Base-by-base conservation (phyloP, 2,113 vertebrate genomes). In the Rhagologus leucostigma region DNA sequence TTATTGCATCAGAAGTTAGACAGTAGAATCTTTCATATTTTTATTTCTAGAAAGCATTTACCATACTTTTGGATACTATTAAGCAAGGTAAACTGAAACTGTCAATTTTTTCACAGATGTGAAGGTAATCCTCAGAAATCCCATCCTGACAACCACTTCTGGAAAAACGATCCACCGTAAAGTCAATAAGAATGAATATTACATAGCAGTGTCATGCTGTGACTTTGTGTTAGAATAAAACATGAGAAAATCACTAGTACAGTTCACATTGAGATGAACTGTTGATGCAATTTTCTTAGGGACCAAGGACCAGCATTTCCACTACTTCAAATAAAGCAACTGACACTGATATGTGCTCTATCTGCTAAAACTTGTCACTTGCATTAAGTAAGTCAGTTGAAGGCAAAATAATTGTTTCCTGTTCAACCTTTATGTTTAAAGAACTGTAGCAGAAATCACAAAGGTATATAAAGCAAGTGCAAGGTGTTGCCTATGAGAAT, bases 371-470 rank as follows among this genome's bases (percentile, higher is more conserved):
- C 30, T 83, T 97, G 81, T 96, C 95, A 93, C 60, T 93, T 93
- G 11, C 35, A 69, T 85, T 80, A 94, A 76, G 37, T 76, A 84
- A 85, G 39, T 47, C 95, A 83, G 50, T 92, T 96, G 50, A 96
- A 87, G 42, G 39, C 8, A 96, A 97, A 97, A 74, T 93, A 95
- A 94, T 74, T 88, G n/a, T 84, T n/a, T 96, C 60, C 30, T 44
- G 39, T 87, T 97, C 90, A 95, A 96, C 42, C 33, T 95, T 92
- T 94, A 62, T 88, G 41, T 90, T 95, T 94, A 94, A 97, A 94
- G 64, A 82, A 62, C 35, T 85, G n/a, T 83, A 87, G 83, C 55
- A 92, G 47, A 95, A 95, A 93, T 91, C 77, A 79, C 56, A 77
- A 92, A 93, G 33, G 41, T 95, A 84, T 74, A 80, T 42, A 92